Conservation (phyloP, 2,113 vertebrate species). For the Lagenorhynchus albirostris region DNA sequence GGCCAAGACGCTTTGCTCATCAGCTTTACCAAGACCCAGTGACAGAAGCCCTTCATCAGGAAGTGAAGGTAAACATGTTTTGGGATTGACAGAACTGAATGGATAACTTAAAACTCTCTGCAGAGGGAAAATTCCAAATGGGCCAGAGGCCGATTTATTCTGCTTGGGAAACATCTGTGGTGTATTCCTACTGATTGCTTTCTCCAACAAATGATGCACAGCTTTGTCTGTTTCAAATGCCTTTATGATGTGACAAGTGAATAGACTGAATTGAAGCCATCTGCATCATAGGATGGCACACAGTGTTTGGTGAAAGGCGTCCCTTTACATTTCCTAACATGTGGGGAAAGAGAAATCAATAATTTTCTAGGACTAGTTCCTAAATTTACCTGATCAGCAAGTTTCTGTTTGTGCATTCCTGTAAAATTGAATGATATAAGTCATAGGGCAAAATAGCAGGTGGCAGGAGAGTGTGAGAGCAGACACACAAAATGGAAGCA, state of each 20-base stretch:
- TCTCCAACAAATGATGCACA: slow-evolving; percentile 37
- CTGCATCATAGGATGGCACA: not conserved
- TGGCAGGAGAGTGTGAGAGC: not conserved
- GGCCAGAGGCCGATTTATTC: slow-evolving; percentile 18
- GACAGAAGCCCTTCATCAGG: not conserved
- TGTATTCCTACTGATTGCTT: slow-evolving; percentile 44
- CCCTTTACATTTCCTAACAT: not conserved
- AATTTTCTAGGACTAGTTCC: not conserved
- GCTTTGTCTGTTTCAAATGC: slow-evolving; percentile 41
- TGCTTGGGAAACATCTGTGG: slow-evolving; percentile 60
- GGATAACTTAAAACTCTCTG: slow-evolving; percentile 23
- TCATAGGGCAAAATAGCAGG: not conserved
- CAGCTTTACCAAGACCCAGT: not conserved
- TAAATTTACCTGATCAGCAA: slow-evolving; percentile 24
- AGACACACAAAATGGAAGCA: not conserved
- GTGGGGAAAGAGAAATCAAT: not conserved
- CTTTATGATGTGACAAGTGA: slow-evolving; percentile 32
- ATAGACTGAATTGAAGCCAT: slow-evolving; percentile 37
- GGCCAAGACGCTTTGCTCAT: not conserved
- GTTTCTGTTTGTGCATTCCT: not conserved
- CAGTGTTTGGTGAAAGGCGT: not conserved
- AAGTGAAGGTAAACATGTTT: slow-evolving; percentile 13
- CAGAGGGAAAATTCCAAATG: slow-evolving; percentile 38
- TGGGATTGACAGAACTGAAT: not conserved
- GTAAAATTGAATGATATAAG: not conserved